Base-by-base conservation (phyloP, 1,140 invertebrate genomes). In the Belonocnema kinseyi region DNA sequence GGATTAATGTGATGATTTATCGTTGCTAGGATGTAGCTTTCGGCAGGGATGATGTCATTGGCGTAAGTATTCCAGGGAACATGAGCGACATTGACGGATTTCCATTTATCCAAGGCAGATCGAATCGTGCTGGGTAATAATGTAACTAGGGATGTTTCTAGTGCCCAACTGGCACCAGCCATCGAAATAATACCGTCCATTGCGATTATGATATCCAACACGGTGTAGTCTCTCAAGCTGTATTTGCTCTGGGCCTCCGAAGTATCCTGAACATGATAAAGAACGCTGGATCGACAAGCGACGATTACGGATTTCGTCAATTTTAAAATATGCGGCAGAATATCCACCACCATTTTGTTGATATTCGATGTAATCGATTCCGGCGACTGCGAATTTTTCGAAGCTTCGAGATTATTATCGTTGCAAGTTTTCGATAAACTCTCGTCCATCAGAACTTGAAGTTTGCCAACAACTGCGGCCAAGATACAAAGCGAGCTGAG, bases 1-100 rank as follows among this genome's bases (percentile, higher is more conserved):
- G 92, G 92, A 19, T 91, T 91, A 13, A 94, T 90, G 76, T 93
- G 93, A 26, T 91, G 88, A 82, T 92, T 92, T 11, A 95, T 92
- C 3, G 94, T 92, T 40, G 93, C 93, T 77, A 95, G 91, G 10
- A 97, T 93, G 79, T 96, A 96, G 83, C 94, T 96, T 86, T 97
- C 96, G 0, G 95, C 94, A 26, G 96, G 96, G 80, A 97, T 95
- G 8, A 96, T 94, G 86, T 97, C 96, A 81, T 94, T 95, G 17
- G 94, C 93, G 86, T 95, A 96, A 7, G 94, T 93, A 58, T 93
- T 93, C 91, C 89, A 92, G 7, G 93, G 92, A 70, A 94, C 92
- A 50, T 93, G 93, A 75, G 91, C 85, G 14, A 92, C 88, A 7
- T 84, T 86, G 7, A 92, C 92, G 14, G 88, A 91, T 83, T 93